Evolutionary conservation across 2,113 vertebrate species (phyloP), one percentile per base, ranked within the genome.

Genomic region (Misgurnus mizolepis): DNA sequence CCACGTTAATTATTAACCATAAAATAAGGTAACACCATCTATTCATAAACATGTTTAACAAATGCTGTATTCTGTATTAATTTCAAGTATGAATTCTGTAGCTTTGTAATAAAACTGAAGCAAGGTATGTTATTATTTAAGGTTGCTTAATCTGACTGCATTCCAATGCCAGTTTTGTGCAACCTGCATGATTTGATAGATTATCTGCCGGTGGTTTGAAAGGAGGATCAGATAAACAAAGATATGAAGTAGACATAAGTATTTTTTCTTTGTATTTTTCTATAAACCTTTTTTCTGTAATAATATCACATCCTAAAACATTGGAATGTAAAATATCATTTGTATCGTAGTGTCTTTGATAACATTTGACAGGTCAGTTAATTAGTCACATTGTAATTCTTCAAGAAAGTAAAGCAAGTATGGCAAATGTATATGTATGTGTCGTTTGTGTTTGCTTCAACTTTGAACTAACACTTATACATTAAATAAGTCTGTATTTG

Each of bases 311-410:
- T 53, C 49, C 1, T 12, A 34, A 34, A 34, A 34, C 27, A 34
- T 34, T 34, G 27, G 27, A 34, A 34, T 34, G 27, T 34, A 34
- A 34, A 34, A 34, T 1, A 34, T 1, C 1, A 34, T 34, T 34
- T 34, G 27, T 34, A 34, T 34, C 27, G 27, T 65, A 49, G 12
- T 74, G 22, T 43, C 22, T 71, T 47, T 71, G 43, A 6, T 58
- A 40, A 66, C 39, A 55, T 34, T 77, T 39, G 47, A 22, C 5
- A n/a, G 14, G 22, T 61, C 41, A 53, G 61, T 61, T 69, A 6
- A 53, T 70, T 22, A 9, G 43, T 79, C 45, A 50, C 60, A 79
- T 8, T 81, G 58, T 65, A 65, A 82, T 66, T 67, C 11, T 73
- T 27, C 76, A 50, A 11, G 5, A 68, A 62, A 14, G 4, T 53